Percentiles rank a stretch among this genome's conserved stretches.
These are phyloP conservation scores for Nebria salina DNA, from an alignment of 2,888 invertebrate genomes.

Conservation along the genomic window DNA sequence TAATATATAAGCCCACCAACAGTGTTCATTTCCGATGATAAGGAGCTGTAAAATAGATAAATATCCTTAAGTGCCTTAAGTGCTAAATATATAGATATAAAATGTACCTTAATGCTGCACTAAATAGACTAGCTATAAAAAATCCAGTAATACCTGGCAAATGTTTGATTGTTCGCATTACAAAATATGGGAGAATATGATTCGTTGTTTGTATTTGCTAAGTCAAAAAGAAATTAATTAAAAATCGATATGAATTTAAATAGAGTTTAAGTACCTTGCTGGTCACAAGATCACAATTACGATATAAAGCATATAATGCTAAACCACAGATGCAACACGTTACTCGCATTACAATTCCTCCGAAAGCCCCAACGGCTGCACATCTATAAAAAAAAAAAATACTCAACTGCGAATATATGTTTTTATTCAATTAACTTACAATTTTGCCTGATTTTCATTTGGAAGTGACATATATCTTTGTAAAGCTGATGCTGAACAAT, in stretches of 20 bases:
- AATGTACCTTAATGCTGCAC: slow-evolving; percentile 41
- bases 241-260: background rate
- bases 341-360: slow-evolving; percentile 18
- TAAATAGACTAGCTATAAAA: slow-evolving; percentile 35
- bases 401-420: background rate
- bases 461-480: slow-evolving; percentile 42
- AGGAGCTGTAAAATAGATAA: slow-evolving; percentile 21
- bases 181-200: slow-evolving; percentile 30
- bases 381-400: slow-evolving; percentile 23
- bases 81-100: slow-evolving; percentile 2
- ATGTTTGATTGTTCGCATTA: slow-evolving; percentile 21
- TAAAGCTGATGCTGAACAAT: slow-evolving; percentile 29
- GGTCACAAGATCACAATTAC: slow-evolving; percentile 22
- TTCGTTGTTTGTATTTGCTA: slow-evolving; percentile 10
- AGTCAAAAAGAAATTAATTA: background rate
- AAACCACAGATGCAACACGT: slow-evolving; percentile 21
- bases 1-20: slow-evolving; percentile 37
- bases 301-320: slow-evolving; percentile 23
- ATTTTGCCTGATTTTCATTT: slow-evolving; percentile 29
- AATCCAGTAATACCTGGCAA: slow-evolving; percentile 36
- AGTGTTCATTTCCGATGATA: slow-evolving; percentile 39
- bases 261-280: background rate
- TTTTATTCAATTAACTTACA: slow-evolving; percentile 19
- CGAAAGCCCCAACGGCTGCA: slow-evolving; percentile 14
- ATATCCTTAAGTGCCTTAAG: no score